Evolutionary conservation across 2,888 invertebrate species (phyloP).

Genomic region (Drosophila multiciliata): DNA sequence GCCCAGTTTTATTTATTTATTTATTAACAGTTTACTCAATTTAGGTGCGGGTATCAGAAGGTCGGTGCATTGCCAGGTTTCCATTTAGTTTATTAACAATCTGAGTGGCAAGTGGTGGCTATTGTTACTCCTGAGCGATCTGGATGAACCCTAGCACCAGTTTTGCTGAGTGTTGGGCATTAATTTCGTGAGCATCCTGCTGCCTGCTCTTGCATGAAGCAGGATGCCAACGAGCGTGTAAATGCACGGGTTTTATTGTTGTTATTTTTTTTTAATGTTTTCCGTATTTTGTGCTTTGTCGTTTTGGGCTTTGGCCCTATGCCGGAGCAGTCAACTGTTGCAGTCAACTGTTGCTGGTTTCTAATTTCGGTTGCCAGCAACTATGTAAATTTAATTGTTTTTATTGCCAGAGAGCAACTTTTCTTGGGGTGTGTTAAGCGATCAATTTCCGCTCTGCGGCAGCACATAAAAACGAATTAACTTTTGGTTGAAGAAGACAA

Average conservation of each 20-base stretch:
- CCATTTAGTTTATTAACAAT: conserved; percentile 38
- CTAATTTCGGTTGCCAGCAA: conserved; percentile 57
- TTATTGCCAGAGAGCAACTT: background rate
- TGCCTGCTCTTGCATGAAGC: conserved; percentile 81
- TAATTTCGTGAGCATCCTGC: conserved; percentile 78
- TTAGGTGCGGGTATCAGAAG: conserved; percentile 21
- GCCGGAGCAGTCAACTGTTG: conserved; percentile 33
- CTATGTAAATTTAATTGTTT: conserved; percentile 46
- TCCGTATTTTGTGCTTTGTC: background rate
- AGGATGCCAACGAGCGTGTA: conserved; percentile 82
- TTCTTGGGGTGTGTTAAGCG: conserved; percentile 32
- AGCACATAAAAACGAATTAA: conserved; percentile 20
- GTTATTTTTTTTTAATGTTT: conserved; percentile 1
- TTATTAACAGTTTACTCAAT: background rate
- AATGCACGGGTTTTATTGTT: conserved; percentile 59
- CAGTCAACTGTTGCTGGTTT: conserved; percentile 44
- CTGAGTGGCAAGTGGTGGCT: conserved; percentile 44
- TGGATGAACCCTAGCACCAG: conserved; percentile 38
- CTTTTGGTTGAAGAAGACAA: conserved; percentile 4
- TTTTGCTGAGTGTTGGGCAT: conserved; percentile 51
- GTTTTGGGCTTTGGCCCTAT: conserved; percentile 19
- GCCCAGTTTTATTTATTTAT: background rate
- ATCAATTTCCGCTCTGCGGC: conserved; percentile 52
- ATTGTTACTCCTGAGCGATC: conserved; percentile 36
- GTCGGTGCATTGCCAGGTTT: background rate